Conservation (phyloP, 2,113 vertebrate species). For the Vombatus ursinus region DNA sequence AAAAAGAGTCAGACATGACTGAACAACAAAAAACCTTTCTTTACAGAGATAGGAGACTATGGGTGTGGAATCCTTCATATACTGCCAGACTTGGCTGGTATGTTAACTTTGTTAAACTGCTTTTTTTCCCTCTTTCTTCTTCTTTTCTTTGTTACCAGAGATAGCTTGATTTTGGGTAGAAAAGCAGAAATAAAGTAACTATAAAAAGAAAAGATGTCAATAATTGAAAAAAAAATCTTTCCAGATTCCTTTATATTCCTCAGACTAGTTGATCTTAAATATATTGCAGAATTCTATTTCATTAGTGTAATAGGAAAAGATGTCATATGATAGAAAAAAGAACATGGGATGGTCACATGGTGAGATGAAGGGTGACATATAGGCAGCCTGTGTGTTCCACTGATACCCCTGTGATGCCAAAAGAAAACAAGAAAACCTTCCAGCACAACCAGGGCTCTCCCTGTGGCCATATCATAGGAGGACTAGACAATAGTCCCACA, state of each 20-base stretch:
- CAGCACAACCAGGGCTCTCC: background rate
- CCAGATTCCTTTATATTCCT: background rate
- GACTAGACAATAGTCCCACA: background rate
- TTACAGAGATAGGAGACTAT: background rate
- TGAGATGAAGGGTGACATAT: background rate
- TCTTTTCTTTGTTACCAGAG: background rate
- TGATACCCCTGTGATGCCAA: background rate
- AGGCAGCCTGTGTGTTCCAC: background rate
- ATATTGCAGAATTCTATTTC: background rate
- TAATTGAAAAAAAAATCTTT: background rate
- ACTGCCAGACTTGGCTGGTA: background rate
- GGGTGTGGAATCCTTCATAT: background rate
- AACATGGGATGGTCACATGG: background rate
- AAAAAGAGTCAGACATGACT: background rate
- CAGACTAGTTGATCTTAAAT: background rate
- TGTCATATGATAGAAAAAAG: background rate
- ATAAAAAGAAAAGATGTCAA: background rate
- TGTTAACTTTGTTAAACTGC: background rate
- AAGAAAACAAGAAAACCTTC: background rate
- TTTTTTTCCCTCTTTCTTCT: background rate
- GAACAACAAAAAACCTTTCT: background rate
- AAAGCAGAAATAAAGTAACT: background rate
- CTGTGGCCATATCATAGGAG: background rate
- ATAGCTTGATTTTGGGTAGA: background rate
- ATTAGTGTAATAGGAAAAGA: background rate